Evolutionary conservation across 92 coral and sea anemone species (phyloP), one percentile per base, ranked within the genome.

Genomic region (Zoanthus gigantus): DNA sequence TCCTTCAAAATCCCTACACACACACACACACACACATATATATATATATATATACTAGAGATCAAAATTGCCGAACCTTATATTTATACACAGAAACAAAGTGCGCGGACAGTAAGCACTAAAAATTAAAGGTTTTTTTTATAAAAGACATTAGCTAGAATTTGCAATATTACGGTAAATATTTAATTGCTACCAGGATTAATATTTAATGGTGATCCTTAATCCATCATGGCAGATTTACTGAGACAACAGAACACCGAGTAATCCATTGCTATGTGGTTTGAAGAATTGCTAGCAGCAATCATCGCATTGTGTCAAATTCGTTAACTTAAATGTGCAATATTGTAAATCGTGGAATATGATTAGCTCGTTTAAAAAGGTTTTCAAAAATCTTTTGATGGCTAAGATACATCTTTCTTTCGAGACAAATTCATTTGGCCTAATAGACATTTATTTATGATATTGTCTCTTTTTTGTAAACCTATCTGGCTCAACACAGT

Each of bases 161-260:
- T 48, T 23, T 76, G 10, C 46, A 81, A 46, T 45, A 47, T 18
- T 7, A 14, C 60, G 8, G 37, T 81, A 81, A 81, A 81, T 81
- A 81, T 81, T 81, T 81, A 65, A 81, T 65, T 8, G 46, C 13
- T 23, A 4, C 56, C 18, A 18, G 18, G 0, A 45, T 80, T 17
- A 79, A 79, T 79, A 79, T 79, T 61, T 61, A 8, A 61, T 79
- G 72, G 8, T 7, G 56, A 57, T 30, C 18, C 52, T 32, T 57
- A n/a, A 34, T 30, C 54, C 68, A 29, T 8, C 74, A 2, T 34
- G 46, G 23, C 32, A 29, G 60, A 77, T 30, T 34, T 46, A 58
- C 4, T 37, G 42, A 37, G 23, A 78, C 53, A 18, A 58, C 54
- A 44, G 42, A 34, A 60, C 12, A 58, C 7, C 44, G 34, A 16